Conservation (phyloP, 2,113 vertebrate species). For the Scomber scombrus region DNA sequence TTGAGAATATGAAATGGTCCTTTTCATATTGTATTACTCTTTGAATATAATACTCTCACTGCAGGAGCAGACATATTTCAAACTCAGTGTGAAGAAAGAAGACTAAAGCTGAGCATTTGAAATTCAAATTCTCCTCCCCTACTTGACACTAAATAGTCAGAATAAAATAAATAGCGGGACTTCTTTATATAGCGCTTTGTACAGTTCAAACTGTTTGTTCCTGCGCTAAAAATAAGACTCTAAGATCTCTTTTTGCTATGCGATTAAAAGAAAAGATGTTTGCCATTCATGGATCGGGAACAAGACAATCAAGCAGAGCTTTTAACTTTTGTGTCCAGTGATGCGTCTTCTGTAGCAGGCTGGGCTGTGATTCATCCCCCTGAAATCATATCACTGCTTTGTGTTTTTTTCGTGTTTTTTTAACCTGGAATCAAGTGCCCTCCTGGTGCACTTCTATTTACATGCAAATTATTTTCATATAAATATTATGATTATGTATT, state of each 20-base stretch:
- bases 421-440: constrained; percentile 19
- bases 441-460: not conserved
- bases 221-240: not conserved
- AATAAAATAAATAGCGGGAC: not conserved
- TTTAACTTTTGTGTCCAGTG: constrained; percentile 4
- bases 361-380: not conserved
- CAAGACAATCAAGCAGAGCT: constrained; percentile 16
- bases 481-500: not conserved
- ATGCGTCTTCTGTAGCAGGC: not conserved
- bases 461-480: not conserved
- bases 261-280: not conserved
- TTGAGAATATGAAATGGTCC: constrained; percentile 4
- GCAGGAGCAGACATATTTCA: constrained; percentile 11
- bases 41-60: not conserved
- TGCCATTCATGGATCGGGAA: not conserved
- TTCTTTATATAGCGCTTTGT: not conserved
- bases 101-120: constrained; percentile 6
- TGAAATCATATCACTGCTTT: not conserved
- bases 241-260: not conserved
- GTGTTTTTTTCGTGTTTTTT: not conserved
- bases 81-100: not conserved
- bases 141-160: not conserved
- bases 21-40: not conserved
- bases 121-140: not conserved
- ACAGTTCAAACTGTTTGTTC: not conserved